These are phyloP conservation scores for Tangara arthus DNA, from an alignment of 2,797 vertebrate genomes.

Conservation along the genomic window DNA sequence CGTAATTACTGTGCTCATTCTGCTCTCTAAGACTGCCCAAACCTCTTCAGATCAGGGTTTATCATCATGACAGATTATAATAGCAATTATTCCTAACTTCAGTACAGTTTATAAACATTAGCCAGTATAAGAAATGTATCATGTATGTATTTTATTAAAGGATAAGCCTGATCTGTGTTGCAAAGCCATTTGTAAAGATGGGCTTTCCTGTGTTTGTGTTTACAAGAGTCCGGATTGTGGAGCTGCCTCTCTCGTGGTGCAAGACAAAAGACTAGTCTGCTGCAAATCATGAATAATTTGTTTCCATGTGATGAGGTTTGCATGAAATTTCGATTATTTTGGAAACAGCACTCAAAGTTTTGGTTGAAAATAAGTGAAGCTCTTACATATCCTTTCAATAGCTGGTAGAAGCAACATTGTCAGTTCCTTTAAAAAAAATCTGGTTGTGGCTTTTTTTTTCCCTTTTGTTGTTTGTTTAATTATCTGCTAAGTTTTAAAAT, in stretches of 20 bases:
- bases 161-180: neutral
- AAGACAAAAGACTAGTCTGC: neutral
- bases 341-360: neutral
- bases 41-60: neutral
- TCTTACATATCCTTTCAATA: neutral
- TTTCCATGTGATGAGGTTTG: neutral
- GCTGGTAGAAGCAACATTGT: neutral
- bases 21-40: neutral
- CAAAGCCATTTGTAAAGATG: neutral
- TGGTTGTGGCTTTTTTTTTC: rapidly evolving
- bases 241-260: neutral
- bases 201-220: neutral
- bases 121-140: neutral
- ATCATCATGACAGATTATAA: neutral
- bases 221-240: neutral
- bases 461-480: neutral
- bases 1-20: neutral
- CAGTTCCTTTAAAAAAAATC: neutral
- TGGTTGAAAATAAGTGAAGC: neutral
- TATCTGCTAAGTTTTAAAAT: neutral
- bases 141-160: neutral
- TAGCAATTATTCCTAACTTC: neutral
- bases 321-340: neutral
- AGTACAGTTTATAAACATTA: conserved; percentile 4
- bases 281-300: neutral